These are phyloP conservation scores for Lineus longissimus DNA, from an alignment of 1,140 invertebrate species.

Conservation along the genomic window DNA sequence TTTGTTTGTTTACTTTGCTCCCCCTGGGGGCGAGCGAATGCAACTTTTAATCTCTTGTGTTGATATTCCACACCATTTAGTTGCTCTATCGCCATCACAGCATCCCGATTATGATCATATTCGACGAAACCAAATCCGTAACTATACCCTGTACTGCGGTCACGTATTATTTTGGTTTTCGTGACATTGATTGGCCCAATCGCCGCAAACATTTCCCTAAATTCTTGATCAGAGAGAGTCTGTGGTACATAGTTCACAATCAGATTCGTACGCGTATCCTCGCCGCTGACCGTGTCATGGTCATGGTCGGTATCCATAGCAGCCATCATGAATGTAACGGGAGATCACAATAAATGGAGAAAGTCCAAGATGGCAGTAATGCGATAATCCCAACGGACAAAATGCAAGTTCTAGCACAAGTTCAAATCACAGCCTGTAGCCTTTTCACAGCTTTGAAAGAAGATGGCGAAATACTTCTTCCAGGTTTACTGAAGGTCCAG, in stretches of 20 bases:
- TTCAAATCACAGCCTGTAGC: too few relatives aligned
- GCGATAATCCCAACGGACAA: too few relatives aligned
- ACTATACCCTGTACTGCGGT: slow-evolving; percentile 77
- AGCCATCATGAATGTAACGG: too few relatives aligned
- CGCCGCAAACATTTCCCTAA: slow-evolving; percentile 80
- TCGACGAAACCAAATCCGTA: slow-evolving; percentile 99
- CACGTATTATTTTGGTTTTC: slow-evolving; percentile 84
- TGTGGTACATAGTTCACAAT: slow-evolving; percentile 96
- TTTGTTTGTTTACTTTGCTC: slow-evolving; percentile 94
- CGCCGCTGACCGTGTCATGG: not conserved
- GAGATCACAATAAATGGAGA: too few relatives aligned
- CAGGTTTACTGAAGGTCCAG: too few relatives aligned
- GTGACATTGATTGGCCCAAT: slow-evolving; percentile 73
- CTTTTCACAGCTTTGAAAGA: too few relatives aligned
- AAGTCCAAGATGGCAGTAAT: too few relatives aligned
- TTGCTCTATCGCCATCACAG: slow-evolving; percentile 75
- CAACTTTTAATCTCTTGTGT: slow-evolving; percentile 84
- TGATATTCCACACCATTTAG: slow-evolving; percentile 85
- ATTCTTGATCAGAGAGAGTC: slow-evolving; percentile 83
- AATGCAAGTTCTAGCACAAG: too few relatives aligned
- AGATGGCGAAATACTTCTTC: too few relatives aligned
- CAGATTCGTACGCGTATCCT: slow-evolving; percentile 64
- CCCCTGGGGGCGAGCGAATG: slow-evolving; percentile 84
- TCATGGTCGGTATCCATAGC: too few relatives aligned
- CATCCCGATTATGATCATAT: slow-evolving; percentile 79